Evolutionary conservation across 2,888 invertebrate species (phyloP).

Genomic region (Orthonevra nobilis): DNA sequence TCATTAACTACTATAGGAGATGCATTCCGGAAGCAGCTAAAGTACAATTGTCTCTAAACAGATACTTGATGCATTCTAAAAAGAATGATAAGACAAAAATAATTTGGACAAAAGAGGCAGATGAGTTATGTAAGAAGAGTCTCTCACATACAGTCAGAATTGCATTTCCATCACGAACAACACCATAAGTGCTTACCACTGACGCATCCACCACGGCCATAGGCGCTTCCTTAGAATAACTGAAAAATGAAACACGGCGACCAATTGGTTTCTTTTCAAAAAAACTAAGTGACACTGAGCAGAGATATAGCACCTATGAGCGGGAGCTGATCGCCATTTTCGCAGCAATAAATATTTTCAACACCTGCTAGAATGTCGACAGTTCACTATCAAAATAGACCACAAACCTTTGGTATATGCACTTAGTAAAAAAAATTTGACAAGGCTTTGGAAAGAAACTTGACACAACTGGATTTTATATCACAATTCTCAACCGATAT

Average conservation of each 20-base stretch:
- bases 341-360: background rate
- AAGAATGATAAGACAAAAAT: constrained; percentile 13
- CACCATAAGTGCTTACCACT: background rate
- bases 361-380: background rate
- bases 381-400: background rate
- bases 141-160: background rate
- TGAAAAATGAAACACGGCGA: background rate
- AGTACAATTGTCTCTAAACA: background rate
- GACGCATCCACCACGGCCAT: constrained; percentile 1
- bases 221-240: background rate
- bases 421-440: background rate
- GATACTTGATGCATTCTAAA: background rate
- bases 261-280: constrained; percentile 3
- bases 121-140: background rate
- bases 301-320: constrained; percentile 1
- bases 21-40: constrained; percentile 16
- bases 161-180: background rate
- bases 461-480: constrained; percentile 5
- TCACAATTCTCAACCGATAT: background rate
- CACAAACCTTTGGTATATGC: constrained; percentile 4
- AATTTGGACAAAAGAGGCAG: background rate
- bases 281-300: background rate
- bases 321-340: background rate
- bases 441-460: background rate
- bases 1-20: constrained; percentile 21